These are phyloP conservation scores for Dryomyza anilis DNA, from an alignment of 2,888 invertebrate species.

Conservation along the genomic window DNA sequence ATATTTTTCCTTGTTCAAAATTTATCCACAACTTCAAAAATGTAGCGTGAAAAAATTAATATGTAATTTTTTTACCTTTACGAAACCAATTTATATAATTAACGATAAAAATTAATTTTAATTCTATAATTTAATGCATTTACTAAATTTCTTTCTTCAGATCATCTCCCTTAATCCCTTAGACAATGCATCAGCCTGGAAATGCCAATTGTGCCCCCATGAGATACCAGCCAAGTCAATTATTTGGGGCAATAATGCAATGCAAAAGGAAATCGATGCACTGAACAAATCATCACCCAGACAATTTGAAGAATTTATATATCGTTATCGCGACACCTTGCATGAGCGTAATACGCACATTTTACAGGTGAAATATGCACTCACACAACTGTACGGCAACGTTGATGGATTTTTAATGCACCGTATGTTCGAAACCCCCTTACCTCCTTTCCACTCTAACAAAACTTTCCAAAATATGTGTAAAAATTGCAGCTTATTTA, in stretches of 20 bases:
- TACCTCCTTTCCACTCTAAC: too few species aligned
- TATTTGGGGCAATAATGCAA: conserved; percentile 67
- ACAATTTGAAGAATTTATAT: conserved; percentile 69
- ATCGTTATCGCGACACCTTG: conserved; percentile 68
- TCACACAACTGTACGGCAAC: conserved; percentile 73
- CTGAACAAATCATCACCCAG: conserved; percentile 65
- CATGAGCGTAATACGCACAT: conserved; percentile 73
- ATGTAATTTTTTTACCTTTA: too few species aligned
- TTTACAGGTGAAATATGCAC: conserved; percentile 71
- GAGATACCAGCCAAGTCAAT: conserved; percentile 67
- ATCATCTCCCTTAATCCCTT: conserved; percentile 68
- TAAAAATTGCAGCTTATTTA: neutral
- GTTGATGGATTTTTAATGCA: conserved; percentile 64
- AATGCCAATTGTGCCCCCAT: conserved; percentile 69
- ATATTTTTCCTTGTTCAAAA: too few species aligned
- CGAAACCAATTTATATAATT: neutral
- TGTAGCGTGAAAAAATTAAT: too few species aligned
- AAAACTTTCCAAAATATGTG: too few species aligned
- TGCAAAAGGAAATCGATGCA: conserved; percentile 66
- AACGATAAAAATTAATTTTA: neutral
- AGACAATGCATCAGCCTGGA: conserved; percentile 67
- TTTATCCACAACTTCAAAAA: too few species aligned
- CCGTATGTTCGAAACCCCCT: conserved; percentile 57
- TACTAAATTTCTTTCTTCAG: conserved; percentile 48
- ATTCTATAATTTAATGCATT: neutral